Percentiles rank a stretch among this genome's conserved stretches.
phyloP scores from a whole-genome alignment of 1,140 invertebrate genomes.

The Papilio aristodemus region DNA sequence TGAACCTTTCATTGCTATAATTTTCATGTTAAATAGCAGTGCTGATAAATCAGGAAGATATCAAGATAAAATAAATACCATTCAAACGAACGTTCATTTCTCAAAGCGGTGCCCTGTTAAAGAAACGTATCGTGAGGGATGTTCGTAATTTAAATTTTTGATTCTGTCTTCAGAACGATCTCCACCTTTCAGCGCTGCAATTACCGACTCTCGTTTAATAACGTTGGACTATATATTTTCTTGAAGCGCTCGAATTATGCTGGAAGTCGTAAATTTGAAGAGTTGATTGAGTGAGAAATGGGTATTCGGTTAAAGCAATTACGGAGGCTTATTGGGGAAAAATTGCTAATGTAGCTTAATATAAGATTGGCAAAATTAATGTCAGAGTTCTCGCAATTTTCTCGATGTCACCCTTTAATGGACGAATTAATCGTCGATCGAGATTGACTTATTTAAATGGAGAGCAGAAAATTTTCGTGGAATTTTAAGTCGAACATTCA shows the following conservation, averaged over 20 bases:
- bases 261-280: conserved; percentile 54
- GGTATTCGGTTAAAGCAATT: conserved; percentile 59
- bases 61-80: conserved; percentile 21
- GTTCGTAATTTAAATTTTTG: conserved; percentile 75
- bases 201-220: conserved; percentile 58
- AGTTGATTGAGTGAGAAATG: conserved; percentile 67
- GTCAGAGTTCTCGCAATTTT: conserved; percentile 39
- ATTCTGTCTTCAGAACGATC: conserved; percentile 53
- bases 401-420: conserved; percentile 41
- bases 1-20: too few species aligned
- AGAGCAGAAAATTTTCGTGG: neutral
- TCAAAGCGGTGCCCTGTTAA: conserved; percentile 52
- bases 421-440: conserved; percentile 39
- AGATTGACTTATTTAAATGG: conserved; percentile 24
- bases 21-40: neutral
- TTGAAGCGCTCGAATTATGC: conserved; percentile 49
- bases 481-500: conserved; percentile 26
- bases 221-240: conserved; percentile 58
- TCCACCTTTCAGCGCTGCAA: conserved; percentile 60
- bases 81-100: conserved; percentile 51
- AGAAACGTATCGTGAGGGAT: conserved; percentile 42
- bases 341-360: conserved; percentile 60
- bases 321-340: conserved; percentile 64
- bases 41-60: neutral
- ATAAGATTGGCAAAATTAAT: conserved; percentile 42